Percentiles rank a stretch among this genome's conserved stretches.
phyloP scores from a whole-genome alignment of 2,888 invertebrate genomes.

The Cyaniris semiargus region DNA sequence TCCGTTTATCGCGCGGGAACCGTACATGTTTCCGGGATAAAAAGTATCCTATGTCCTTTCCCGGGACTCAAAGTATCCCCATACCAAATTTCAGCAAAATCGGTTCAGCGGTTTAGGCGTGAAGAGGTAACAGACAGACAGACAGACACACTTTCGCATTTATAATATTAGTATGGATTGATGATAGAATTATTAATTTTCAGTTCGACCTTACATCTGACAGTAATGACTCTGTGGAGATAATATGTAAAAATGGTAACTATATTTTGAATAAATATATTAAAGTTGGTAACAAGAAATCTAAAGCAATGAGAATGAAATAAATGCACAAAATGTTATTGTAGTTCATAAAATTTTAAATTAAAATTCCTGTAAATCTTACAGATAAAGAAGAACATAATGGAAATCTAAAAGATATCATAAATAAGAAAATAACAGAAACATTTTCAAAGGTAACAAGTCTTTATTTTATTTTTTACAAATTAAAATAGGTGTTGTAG shows the following conservation, averaged over 20 bases:
- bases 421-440: neutral
- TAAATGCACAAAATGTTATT: no score
- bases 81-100: no score
- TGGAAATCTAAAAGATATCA: neutral
- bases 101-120: no score
- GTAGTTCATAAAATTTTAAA: no score
- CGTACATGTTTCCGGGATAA: no score
- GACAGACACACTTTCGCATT: no score
- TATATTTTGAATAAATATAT: neutral
- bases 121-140: no score
- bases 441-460: neutral
- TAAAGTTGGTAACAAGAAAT: neutral
- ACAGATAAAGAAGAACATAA: neutral
- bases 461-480: neutral
- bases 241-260: slow-evolving; percentile 3
- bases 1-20: no score
- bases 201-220: slow-evolving; percentile 4
- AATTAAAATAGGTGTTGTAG: neutral
- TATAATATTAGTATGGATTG: no score
- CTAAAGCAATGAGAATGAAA: neutral
- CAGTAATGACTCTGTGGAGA: neutral
- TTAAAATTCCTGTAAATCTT: neutral
- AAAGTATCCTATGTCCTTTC: no score
- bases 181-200: no score
- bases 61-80: no score